A percentile compares a stretch with the other conserved stretches of the same genome.
Conservation (phyloP, 2,888 invertebrate species). For the Oligia strigilis region DNA sequence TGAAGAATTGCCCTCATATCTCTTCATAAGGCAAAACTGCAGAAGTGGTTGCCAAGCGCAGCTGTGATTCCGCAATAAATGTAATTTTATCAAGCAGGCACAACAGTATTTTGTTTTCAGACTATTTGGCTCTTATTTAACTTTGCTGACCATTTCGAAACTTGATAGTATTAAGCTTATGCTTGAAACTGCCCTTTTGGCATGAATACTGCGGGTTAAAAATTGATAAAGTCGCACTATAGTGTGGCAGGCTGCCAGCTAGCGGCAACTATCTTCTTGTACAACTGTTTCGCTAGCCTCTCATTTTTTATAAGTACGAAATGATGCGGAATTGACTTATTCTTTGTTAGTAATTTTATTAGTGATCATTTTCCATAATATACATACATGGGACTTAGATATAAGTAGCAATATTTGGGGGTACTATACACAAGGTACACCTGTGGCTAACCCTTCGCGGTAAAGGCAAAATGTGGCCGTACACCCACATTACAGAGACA, state of each 20-base stretch:
- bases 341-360: neutral
- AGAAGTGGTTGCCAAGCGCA: neutral
- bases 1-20: neutral
- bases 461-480: too few relatives aligned
- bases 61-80: neutral
- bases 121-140: slow-evolving; percentile 41
- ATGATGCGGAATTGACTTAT: neutral
- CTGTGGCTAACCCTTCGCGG: too few relatives aligned
- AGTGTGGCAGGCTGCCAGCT: slow-evolving; percentile 45
- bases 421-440: neutral
- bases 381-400: neutral
- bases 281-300: slow-evolving; percentile 17
- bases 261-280: slow-evolving; percentile 34
- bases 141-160: slow-evolving; percentile 46
- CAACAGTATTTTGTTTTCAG: slow-evolving; percentile 8
- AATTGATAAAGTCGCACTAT: slow-evolving; percentile 56
- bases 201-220: slow-evolving; percentile 51
- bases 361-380: too few relatives aligned
- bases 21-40: neutral
- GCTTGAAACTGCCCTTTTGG: slow-evolving; percentile 49
- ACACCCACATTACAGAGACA: too few relatives aligned
- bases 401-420: neutral
- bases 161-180: slow-evolving; percentile 50
- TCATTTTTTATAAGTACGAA: slow-evolving; percentile 14
- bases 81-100: neutral